Base-by-base conservation (phyloP, 1,140 invertebrate species). In the Formica selysi region DNA sequence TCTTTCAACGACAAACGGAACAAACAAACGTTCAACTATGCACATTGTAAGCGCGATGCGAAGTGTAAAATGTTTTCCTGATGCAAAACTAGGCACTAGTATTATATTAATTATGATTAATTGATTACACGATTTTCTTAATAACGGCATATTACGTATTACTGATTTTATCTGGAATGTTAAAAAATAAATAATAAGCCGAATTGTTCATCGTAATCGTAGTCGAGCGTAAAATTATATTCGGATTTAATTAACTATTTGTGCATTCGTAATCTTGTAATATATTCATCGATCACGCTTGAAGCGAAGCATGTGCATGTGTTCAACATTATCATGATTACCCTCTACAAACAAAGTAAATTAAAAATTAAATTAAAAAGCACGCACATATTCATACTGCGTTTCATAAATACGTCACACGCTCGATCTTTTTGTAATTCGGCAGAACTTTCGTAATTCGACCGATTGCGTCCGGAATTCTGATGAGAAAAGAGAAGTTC, bases 31-130 rank as follows among this genome's bases (percentile, higher is more conserved):
- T 11, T 61, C 19, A 44, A 41, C 4, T 36, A 26, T 41, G 65
- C 54, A 62, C 4, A 10, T 38, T 16, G 13, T n/a, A 68, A 16
- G 10, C 29, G 16, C 26, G 6, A 73, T 22, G 38, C 38, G 32
- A 44, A 83, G 38, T 67, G n/a, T 48, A 73, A 62, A 36, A 44
- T 70, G 1, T 36, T 36, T 61, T 38, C 19, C 26, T 26, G 57
- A 36, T 83, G 68, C 54, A 61, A 54, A 83, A 64, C 26, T 74
- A 83, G 73, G 22, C 29, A 26, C 26, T 10, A 81, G 61, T 38
- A 6, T 83, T 74, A 62, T 44, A 83, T 36, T 83, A 83, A 83
- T 83, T 74, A 13, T 19, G 62, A 67, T 44, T 57, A 57, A 48
- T 74, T 73, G 44, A 44, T 61, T 48, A 61, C 41, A 44, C 19